Evolutionary conservation across 2,113 vertebrate genomes (phyloP).

Genomic region (Peromyscus californicus): DNA sequence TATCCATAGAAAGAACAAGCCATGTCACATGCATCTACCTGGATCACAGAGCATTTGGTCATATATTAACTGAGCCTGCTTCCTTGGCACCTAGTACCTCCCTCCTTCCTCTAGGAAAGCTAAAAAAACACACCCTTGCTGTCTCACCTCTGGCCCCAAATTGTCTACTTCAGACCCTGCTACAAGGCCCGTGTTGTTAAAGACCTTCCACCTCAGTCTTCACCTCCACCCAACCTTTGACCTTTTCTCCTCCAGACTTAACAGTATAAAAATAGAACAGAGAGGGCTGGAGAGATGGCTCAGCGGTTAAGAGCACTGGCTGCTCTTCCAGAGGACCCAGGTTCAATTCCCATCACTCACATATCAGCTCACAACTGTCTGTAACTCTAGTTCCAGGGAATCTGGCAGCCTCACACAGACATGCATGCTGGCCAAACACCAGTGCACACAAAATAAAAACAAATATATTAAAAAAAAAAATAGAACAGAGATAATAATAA

Average conservation of each 20-base stretch:
- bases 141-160: neutral
- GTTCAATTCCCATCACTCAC: too few species aligned
- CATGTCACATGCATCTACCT: neutral
- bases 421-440: too few species aligned
- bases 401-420: too few species aligned
- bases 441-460: too few species aligned
- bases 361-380: too few species aligned
- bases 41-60: neutral
- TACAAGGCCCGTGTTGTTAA: neutral
- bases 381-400: too few species aligned
- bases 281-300: too few species aligned
- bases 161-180: neutral
- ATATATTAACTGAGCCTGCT: neutral
- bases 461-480: neutral
- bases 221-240: neutral
- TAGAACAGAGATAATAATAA: neutral
- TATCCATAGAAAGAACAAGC: neutral
- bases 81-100: too few species aligned
- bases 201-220: too few species aligned
- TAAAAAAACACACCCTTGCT: neutral
- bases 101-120: neutral
- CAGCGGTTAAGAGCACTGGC: too few species aligned
- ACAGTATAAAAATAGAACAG: neutral
- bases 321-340: too few species aligned
- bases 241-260: neutral